These are phyloP conservation scores for Trissolcus japonicus DNA, from an alignment of 2,888 invertebrate genomes.

Conservation along the genomic window DNA sequence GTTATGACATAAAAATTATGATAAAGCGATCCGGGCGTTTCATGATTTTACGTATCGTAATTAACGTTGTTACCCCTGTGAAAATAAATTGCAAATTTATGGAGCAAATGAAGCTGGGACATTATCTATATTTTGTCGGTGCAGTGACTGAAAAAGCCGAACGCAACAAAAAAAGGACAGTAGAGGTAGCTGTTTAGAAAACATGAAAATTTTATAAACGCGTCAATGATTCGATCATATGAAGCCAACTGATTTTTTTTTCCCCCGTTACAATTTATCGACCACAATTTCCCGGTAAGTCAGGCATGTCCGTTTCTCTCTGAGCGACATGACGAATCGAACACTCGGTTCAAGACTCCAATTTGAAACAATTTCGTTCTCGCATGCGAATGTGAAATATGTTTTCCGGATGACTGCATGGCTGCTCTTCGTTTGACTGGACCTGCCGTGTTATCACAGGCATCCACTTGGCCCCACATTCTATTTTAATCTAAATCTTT, in stretches of 20 bases:
- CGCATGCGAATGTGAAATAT: constrained; percentile 40
- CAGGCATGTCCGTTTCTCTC: constrained; percentile 35
- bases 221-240: constrained; percentile 38
- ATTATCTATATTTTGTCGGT: neutral
- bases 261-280: constrained; percentile 46
- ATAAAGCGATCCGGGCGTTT: constrained; percentile 9
- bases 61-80: constrained; percentile 23
- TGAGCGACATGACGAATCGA: constrained; percentile 50
- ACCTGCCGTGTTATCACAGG: constrained; percentile 28
- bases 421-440: constrained; percentile 7
- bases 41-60: constrained; percentile 23
- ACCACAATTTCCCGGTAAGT: constrained; percentile 50
- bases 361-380: constrained; percentile 50
- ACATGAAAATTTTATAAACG: constrained; percentile 40
- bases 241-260: constrained; percentile 40
- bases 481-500: no score
- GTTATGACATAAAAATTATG: constrained; percentile 16
- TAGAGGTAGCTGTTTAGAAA: constrained; percentile 50
- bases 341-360: constrained; percentile 42
- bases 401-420: constrained; percentile 40
- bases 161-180: constrained; percentile 35
- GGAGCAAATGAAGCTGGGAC: neutral
- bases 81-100: constrained; percentile 12
- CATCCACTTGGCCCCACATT: neutral
- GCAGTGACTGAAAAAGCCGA: constrained; percentile 38